Percentiles rank a stretch among this genome's conserved stretches.
These are phyloP conservation scores for Oceanodroma tethys DNA, from an alignment of 2,113 vertebrate species.

Conservation along the genomic window DNA sequence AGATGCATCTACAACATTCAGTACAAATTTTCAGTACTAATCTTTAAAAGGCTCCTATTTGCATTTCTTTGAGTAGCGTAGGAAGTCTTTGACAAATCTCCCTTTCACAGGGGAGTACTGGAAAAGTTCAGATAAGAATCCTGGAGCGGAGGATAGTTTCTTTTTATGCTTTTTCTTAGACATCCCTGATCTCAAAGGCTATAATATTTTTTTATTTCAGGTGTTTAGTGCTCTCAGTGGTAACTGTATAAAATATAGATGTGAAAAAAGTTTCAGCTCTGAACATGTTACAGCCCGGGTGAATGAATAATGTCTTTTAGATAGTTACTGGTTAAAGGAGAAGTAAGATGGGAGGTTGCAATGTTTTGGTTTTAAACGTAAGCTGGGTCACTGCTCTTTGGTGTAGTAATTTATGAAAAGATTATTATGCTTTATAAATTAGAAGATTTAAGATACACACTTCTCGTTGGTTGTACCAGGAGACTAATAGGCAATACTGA, in stretches of 20 bases:
- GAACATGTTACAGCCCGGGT: neutral
- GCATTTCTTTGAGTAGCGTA: neutral
- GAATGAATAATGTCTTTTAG: neutral
- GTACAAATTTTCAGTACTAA: neutral
- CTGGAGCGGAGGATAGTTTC: rapidly evolving
- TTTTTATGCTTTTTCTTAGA: neutral
- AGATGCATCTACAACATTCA: neutral
- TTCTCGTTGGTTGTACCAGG: neutral
- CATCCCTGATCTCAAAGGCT: neutral
- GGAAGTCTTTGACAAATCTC: neutral
- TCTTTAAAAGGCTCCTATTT: neutral
- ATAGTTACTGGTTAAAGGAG: neutral
- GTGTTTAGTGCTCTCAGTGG: neutral
- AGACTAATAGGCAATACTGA: neutral
- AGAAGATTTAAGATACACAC: neutral
- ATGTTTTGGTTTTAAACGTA: neutral
- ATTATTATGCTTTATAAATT: neutral
- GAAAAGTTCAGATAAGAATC: neutral
- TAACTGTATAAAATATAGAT: neutral
- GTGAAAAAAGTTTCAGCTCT: neutral
- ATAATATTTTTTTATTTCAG: neutral
- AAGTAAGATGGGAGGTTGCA: neutral
- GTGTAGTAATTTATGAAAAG: neutral
- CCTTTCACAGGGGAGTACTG: neutral
- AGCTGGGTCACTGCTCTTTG: neutral